These are phyloP conservation scores for Colossoma macropomum DNA, from an alignment of 2,113 vertebrate genomes.

Conservation along the genomic window DNA sequence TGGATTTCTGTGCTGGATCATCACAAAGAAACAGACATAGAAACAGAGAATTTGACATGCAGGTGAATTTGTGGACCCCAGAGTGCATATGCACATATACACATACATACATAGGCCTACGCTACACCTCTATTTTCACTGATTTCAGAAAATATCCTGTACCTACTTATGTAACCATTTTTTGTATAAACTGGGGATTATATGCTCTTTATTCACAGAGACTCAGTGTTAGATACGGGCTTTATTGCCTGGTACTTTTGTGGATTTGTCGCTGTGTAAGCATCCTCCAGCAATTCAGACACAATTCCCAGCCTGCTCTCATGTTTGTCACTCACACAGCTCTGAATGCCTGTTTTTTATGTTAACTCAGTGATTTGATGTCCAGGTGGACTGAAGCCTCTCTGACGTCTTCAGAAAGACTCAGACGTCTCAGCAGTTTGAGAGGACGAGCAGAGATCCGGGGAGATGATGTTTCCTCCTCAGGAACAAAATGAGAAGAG, in stretches of 20 bases:
- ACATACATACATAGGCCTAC: too few relatives aligned
- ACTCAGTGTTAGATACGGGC: not conserved
- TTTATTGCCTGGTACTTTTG: constrained; percentile 10
- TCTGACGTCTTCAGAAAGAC: constrained; percentile 23
- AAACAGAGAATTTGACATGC: too few relatives aligned
- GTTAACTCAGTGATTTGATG: constrained; percentile 36
- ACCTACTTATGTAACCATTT: too few relatives aligned
- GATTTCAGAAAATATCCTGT: not conserved
- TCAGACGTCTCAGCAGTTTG: constrained; percentile 29
- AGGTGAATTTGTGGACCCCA: too few relatives aligned
- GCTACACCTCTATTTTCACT: not conserved
- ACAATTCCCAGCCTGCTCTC: constrained; percentile 19
- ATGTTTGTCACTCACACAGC: constrained; percentile 1
- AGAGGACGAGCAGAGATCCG: not conserved
- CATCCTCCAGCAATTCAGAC: not conserved
- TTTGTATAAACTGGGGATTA: not conserved
- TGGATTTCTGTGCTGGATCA: too few relatives aligned
- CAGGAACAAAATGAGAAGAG: not conserved
- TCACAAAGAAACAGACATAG: too few relatives aligned
- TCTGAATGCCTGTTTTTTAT: constrained; percentile 7
- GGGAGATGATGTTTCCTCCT: not conserved
- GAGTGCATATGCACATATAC: too few relatives aligned
- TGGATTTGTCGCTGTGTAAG: not conserved
- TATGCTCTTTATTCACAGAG: not conserved
- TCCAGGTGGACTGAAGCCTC: constrained; percentile 23